Percentiles rank a stretch among this genome's conserved stretches.
Evolutionary conservation across 1,140 invertebrate species (phyloP).

Genomic region (Calycopis cecrops): DNA sequence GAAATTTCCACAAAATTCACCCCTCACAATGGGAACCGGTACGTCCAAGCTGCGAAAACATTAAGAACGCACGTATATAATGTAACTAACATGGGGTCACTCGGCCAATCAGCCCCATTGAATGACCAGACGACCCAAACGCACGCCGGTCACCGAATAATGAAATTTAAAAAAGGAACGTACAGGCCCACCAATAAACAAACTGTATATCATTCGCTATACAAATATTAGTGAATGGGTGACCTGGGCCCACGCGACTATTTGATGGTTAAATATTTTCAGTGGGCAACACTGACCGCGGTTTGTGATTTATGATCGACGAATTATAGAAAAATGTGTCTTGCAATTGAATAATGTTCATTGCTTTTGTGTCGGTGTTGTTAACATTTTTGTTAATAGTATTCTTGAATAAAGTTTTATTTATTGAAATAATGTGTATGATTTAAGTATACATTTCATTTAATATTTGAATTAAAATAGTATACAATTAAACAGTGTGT

Average conservation of each 20-base stretch:
- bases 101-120: constrained; percentile 38
- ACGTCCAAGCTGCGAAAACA: constrained; percentile 66
- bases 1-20: constrained; percentile 58
- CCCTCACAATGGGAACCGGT: constrained; percentile 43
- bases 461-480: no score
- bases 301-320: constrained; percentile 57
- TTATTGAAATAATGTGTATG: no score
- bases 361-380: constrained; percentile 1
- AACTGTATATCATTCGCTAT: constrained; percentile 72
- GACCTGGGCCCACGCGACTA: constrained; percentile 68
- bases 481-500: no score
- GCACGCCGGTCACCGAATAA: constrained; percentile 59
- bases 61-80: constrained; percentile 60
- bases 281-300: constrained; percentile 47
- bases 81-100: constrained; percentile 59
- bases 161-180: constrained; percentile 62
- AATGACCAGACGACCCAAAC: constrained; percentile 56
- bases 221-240: constrained; percentile 69
- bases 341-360: background rate
- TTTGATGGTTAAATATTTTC: constrained; percentile 69
- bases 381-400: background rate
- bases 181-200: constrained; percentile 70
- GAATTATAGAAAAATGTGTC: constrained; percentile 34
- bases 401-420: no score
- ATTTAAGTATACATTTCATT: no score